Conservation (phyloP, 2,113 vertebrate species). For the Fulica atra region DNA sequence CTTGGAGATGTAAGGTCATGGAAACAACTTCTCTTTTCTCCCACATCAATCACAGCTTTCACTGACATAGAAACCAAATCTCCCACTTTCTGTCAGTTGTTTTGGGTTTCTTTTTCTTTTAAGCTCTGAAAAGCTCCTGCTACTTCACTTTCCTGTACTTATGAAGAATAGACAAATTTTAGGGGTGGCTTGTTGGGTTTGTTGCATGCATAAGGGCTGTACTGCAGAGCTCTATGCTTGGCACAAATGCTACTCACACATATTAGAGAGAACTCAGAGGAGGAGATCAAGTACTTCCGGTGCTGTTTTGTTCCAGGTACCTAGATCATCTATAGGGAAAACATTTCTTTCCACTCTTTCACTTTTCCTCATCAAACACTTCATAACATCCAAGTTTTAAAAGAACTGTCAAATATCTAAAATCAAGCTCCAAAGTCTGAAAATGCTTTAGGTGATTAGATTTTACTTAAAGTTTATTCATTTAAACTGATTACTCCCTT, state of each 20-base stretch:
- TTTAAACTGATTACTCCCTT: background rate
- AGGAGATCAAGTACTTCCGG: background rate
- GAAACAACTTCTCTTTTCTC: background rate
- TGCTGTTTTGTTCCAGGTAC: background rate
- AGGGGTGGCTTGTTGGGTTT: background rate
- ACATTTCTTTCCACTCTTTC: background rate
- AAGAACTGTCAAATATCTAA: background rate
- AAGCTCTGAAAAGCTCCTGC: background rate
- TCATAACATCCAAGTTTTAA: background rate
- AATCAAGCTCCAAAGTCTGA: background rate
- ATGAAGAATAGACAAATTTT: background rate
- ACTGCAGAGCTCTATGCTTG: background rate
- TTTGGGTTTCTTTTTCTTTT: background rate
- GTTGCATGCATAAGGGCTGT: too few species aligned
- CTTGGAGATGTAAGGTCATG: background rate
- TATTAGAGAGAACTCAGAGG: background rate
- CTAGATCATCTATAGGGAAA: accelerated
- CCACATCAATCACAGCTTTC: background rate
- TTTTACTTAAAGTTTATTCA: background rate
- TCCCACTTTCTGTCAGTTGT: background rate
- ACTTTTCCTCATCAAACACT: background rate
- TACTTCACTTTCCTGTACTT: background rate
- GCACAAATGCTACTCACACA: background rate
- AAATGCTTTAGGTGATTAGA: background rate
- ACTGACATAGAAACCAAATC: background rate